phyloP scores from a whole-genome alignment of 1,140 invertebrate genomes.

The Laupala kohalensis region DNA sequence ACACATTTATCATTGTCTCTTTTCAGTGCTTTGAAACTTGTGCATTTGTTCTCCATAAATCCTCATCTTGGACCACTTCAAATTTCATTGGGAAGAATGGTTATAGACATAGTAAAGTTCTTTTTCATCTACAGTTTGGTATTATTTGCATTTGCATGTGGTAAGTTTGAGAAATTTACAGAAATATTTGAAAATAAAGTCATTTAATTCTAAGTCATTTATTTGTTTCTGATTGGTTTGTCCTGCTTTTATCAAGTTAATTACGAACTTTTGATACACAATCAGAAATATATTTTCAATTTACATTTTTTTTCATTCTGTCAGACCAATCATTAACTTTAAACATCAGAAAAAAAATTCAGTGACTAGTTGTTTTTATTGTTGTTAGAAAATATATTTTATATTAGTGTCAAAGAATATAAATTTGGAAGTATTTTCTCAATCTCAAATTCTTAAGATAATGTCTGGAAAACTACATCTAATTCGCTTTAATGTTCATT shows the following conservation, averaged over 20 bases:
- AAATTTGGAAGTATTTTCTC: too few species aligned
- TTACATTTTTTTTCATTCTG: neutral
- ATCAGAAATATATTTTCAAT: neutral
- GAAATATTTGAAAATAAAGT: neutral
- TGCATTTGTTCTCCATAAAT: conserved; percentile 84
- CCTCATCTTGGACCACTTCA: conserved; percentile 77
- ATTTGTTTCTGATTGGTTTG: neutral
- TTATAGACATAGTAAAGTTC: conserved; percentile 78
- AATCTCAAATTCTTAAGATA: too few species aligned
- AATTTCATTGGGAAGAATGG: conserved; percentile 70
- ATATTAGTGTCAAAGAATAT: too few species aligned
- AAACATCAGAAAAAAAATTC: too few species aligned
- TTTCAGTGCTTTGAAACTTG: conserved; percentile 67
- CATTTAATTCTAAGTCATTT: neutral
- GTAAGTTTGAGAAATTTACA: conserved; percentile 25
- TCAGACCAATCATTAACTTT: too few species aligned
- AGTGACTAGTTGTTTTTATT: too few species aligned
- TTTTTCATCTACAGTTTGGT: conserved; percentile 76
- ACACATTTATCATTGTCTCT: conserved; percentile 14
- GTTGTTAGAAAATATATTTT: too few species aligned
- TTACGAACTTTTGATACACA: too few species aligned
- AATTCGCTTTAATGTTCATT: too few species aligned
- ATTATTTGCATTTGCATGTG: conserved; percentile 71
- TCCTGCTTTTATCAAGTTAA: too few species aligned
- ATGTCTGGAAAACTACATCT: too few species aligned